phyloP scores from a whole-genome alignment of 2,797 vertebrate genomes.

The Micrastur ruficollis region DNA sequence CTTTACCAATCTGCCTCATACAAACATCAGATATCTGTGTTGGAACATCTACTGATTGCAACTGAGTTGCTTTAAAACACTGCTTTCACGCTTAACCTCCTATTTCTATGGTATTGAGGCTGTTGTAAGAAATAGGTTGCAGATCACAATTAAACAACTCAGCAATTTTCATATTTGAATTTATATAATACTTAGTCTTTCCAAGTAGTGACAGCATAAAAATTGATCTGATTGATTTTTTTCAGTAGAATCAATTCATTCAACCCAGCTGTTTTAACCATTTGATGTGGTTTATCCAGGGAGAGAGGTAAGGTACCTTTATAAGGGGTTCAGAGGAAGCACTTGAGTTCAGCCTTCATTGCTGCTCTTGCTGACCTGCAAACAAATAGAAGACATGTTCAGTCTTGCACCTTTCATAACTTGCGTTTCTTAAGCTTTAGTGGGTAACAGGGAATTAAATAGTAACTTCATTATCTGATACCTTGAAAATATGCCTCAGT shows the following conservation, averaged over 20 bases:
- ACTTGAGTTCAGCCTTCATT: neutral
- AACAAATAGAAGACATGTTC: neutral
- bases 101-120: neutral
- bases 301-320: neutral
- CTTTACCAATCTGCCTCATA: neutral
- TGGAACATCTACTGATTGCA: neutral
- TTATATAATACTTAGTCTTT: neutral
- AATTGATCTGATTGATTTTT: neutral
- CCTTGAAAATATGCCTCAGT: neutral
- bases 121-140: neutral
- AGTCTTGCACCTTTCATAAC: neutral
- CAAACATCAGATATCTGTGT: neutral
- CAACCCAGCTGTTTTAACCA: neutral
- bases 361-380: neutral
- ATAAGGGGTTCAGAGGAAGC: neutral
- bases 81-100: neutral
- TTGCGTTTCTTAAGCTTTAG: neutral
- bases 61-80: neutral
- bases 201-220: neutral
- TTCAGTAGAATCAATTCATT: neutral
- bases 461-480: constrained; percentile 9
- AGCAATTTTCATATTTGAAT: neutral
- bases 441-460: constrained; percentile 10
- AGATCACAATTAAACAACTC: neutral
- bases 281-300: neutral